Evolutionary conservation across 2,113 vertebrate species (phyloP).

Genomic region (Hemiscyllium ocellatum): DNA sequence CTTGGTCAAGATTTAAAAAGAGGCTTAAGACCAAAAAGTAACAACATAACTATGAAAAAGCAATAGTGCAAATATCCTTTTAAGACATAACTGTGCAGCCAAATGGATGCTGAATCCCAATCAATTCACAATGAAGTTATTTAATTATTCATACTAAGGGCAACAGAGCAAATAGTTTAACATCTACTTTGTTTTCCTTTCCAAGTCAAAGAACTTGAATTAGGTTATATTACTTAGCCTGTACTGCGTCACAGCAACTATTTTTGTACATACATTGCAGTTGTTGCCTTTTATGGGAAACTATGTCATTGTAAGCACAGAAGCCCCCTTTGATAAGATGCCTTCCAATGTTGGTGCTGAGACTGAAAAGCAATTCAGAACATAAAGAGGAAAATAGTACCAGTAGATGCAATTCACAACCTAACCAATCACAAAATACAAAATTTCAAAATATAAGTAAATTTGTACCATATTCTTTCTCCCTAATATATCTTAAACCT

Average conservation of each 20-base stretch:
- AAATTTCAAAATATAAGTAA: background rate
- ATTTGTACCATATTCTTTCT: background rate
- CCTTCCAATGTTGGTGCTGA: conserved; percentile 13
- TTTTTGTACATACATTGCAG: conserved; percentile 50
- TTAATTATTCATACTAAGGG: background rate
- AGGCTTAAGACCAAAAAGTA: background rate
- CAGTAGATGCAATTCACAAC: background rate
- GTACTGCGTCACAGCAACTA: conserved; percentile 55
- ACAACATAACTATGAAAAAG: background rate
- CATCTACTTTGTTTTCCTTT: conserved; percentile 16
- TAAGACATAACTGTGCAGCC: background rate
- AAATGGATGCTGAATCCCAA: conserved; percentile 45
- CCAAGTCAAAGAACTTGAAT: conserved; percentile 49
- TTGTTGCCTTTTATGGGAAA: conserved; percentile 55
- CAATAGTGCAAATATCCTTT: background rate
- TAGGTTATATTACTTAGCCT: conserved; percentile 46
- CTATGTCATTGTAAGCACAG: conserved; percentile 46
- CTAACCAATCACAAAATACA: background rate
- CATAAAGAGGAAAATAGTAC: background rate
- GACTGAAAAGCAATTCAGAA: background rate
- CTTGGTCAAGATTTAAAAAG: background rate
- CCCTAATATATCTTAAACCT: background rate
- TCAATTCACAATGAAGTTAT: background rate
- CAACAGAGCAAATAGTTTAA: background rate
- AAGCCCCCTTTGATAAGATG: conserved; percentile 43